Evolutionary conservation across 2,113 vertebrate species (phyloP), one percentile per base, ranked within the genome.

Genomic region (Cardinalis cardinalis): DNA sequence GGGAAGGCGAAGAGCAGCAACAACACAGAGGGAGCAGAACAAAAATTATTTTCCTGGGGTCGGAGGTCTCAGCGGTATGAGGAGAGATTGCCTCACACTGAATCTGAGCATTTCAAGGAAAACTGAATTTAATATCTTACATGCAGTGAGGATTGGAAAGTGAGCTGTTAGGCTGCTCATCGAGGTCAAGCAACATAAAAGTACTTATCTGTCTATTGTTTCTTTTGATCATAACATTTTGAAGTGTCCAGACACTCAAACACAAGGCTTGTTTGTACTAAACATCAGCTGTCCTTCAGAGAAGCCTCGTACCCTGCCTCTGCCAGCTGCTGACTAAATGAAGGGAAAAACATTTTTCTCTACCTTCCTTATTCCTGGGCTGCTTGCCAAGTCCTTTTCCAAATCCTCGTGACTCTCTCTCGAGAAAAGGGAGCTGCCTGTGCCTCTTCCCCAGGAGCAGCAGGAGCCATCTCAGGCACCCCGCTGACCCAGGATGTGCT

Each of bases 281-380:
- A 91, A 79, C 64, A 90, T 66, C 51, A 76, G 20, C 72, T 86
- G 21, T 78, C 65, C 44, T 92, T 83, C 73, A 84, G 48, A 64
- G 20, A 73, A 49, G 46, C 61, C 63, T 16, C 0, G 3, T 49
- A 36, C 38, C 31, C 36, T 76, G 32, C 16, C 61, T 86, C 64
- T 81, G 76, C 43, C 80, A 90, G 72, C 43, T 84, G 61, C 61
- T 81, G 69, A 68, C 52, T 84, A 81, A 94, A 90, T 78, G 43
- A 90, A 81, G 65, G 53, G 32, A 68, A 95, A 88, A 53, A 6
- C 56, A 60, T 68, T 88, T 90, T 84, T 60, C 36, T 59, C 18
- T 48, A 9, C 28, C 15, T 81, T 88, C n/a, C 8, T 90, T 88
- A 28, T 77, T 77, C 60, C 69, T 55, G 48, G 73, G 87, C 73